Evolutionary conservation across 1,140 invertebrate species (phyloP).

Genomic region (Hestina assimilis): DNA sequence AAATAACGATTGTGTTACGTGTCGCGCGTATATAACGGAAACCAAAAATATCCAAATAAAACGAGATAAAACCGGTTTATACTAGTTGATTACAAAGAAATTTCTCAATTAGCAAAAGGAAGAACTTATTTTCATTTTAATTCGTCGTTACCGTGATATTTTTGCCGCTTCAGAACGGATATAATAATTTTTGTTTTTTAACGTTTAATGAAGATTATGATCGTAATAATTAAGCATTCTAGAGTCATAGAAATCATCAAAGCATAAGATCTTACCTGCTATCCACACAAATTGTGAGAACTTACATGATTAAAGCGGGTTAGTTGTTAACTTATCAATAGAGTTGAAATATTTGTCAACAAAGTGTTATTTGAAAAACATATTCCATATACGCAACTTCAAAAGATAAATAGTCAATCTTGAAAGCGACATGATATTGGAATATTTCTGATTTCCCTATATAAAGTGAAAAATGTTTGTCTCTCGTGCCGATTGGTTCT

Average conservation of each 20-base stretch:
- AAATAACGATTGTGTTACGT: conserved; percentile 29
- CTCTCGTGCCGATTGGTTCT: conserved; percentile 15
- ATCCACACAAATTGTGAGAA: too few relatives aligned
- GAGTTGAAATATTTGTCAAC: too few relatives aligned
- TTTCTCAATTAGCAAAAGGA: background rate
- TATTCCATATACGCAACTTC: background rate
- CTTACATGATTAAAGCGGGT: too few relatives aligned
- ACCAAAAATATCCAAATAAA: conserved; percentile 12
- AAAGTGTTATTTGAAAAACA: background rate
- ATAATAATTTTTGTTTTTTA: too few relatives aligned
- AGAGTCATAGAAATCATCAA: too few relatives aligned
- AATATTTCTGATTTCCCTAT: conserved; percentile 16
- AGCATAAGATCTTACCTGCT: too few relatives aligned
- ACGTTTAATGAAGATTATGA: too few relatives aligned
- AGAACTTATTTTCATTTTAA: background rate
- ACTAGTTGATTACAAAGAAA: background rate
- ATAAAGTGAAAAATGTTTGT: conserved; percentile 20
- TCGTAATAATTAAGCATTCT: too few relatives aligned
- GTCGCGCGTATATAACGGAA: conserved; percentile 24
- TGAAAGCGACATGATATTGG: background rate
- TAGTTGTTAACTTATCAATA: too few relatives aligned
- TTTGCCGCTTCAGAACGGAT: too few relatives aligned
- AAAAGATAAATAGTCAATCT: background rate
- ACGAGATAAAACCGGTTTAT: conserved; percentile 17
- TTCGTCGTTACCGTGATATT: background rate